Evolutionary conservation across 2,113 vertebrate species (phyloP).

Genomic region (Sinosuthora webbiana): DNA sequence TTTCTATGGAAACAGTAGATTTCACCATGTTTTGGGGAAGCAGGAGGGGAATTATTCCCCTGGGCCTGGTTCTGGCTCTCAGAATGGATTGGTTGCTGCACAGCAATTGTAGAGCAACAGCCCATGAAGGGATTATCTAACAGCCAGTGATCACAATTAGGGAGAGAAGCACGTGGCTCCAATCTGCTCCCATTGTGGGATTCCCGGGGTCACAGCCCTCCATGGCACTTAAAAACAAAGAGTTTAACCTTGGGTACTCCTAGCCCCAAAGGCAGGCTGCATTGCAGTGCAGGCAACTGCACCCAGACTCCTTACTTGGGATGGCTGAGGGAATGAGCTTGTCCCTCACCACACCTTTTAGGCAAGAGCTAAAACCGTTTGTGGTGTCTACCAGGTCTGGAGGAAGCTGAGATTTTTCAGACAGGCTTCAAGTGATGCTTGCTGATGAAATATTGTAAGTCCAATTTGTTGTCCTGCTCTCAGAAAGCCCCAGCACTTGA

Average conservation of each 20-base stretch:
- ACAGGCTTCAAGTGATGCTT: neutral
- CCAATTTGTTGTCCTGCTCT: neutral
- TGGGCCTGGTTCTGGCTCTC: neutral
- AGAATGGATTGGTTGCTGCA: slow-evolving; percentile 12
- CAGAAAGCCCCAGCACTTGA: neutral
- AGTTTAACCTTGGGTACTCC: neutral
- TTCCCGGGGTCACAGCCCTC: neutral
- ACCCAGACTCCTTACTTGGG: neutral
- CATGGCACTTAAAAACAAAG: neutral
- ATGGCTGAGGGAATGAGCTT: neutral
- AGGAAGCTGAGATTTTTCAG: neutral
- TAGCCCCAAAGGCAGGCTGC: neutral
- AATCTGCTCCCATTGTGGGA: neutral
- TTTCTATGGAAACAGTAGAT: slow-evolving; percentile 72
- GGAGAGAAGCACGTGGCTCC: neutral
- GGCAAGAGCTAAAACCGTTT: neutral
- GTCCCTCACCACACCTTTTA: neutral
- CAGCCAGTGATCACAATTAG: neutral
- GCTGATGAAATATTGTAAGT: neutral
- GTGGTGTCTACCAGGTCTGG: neutral
- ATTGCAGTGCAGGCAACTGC: neutral
- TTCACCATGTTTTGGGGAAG: slow-evolving; percentile 31
- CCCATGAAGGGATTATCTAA: slow-evolving; percentile 1
- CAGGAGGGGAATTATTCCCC: slow-evolving; percentile 29
- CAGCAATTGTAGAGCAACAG: neutral